phyloP scores from a whole-genome alignment of 64 coral and sea anemone genomes.

The Trachythela sp. region DNA sequence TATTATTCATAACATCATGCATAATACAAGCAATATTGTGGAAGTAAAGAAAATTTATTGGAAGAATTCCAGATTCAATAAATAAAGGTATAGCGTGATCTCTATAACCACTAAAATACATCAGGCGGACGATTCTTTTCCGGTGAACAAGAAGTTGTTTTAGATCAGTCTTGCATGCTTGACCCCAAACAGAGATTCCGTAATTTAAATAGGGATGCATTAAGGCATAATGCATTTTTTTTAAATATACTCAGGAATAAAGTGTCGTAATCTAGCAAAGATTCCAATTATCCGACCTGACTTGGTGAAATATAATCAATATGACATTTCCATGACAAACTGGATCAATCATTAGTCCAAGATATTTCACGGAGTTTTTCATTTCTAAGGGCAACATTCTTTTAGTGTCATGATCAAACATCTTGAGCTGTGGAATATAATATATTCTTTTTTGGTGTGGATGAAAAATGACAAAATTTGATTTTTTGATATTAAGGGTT shows the following conservation, averaged over 20 bases:
- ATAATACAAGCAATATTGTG: not conserved
- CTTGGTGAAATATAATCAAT: not conserved
- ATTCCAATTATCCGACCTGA: not conserved
- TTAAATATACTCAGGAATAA: not conserved
- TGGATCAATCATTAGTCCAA: not conserved
- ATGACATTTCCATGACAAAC: not conserved
- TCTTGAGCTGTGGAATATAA: not conserved
- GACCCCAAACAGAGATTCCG: not conserved
- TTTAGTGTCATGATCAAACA: conserved; percentile 24
- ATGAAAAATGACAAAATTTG: no score
- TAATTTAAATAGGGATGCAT: not conserved
- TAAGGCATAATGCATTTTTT: not conserved
- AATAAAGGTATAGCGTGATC: not conserved
- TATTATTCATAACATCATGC: not conserved
- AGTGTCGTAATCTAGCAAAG: not conserved
- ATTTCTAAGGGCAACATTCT: not conserved
- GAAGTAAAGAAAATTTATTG: not conserved
- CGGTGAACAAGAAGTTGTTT: not conserved
- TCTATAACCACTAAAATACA: not conserved
- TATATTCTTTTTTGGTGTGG: conserved; percentile 13
- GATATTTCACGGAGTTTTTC: not conserved
- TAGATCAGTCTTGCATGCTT: not conserved
- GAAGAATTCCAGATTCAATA: not conserved
- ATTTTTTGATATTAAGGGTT: no score
- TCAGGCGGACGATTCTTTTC: not conserved